These are phyloP conservation scores for Liparis tanakae DNA, from an alignment of 2,797 vertebrate genomes.

Conservation along the genomic window DNA sequence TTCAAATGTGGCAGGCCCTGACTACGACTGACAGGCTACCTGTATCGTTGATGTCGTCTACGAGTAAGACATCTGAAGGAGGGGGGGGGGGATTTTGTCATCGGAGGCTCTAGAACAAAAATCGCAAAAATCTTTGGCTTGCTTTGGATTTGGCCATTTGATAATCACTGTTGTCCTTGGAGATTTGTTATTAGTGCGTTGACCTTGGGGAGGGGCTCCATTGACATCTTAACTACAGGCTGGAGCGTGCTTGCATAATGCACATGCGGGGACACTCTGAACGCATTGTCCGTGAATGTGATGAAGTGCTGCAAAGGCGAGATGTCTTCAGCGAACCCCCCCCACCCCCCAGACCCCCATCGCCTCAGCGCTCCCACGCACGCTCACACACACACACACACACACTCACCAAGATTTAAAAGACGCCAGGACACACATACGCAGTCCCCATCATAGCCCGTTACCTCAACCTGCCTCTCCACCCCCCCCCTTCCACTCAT, in stretches of 20 bases:
- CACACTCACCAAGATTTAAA: slow-evolving; percentile 29
- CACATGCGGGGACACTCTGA: slow-evolving; percentile 71
- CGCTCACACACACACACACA: slow-evolving; percentile 10
- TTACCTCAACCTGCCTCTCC: slow-evolving; percentile 74
- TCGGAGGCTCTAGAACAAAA: slow-evolving; percentile 68
- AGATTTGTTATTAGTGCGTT: slow-evolving; percentile 80
- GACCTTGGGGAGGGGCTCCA: slow-evolving; percentile 81
- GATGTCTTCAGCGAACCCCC: slow-evolving; percentile 50
- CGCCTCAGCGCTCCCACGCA: not conserved
- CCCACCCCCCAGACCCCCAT: not conserved
- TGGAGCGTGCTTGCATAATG: slow-evolving; percentile 59
- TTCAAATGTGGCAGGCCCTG: slow-evolving; percentile 66
- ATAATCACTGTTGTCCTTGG: slow-evolving; percentile 77
- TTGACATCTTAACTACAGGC: slow-evolving; percentile 78
- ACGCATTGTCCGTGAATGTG: slow-evolving; percentile 69
- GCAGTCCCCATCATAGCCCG: slow-evolving; percentile 57
- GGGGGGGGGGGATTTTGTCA: slow-evolving; percentile 61
- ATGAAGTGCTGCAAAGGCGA: slow-evolving; percentile 76
- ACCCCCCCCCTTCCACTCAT: slow-evolving; percentile 58
- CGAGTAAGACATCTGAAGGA: not conserved
- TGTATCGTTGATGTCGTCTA: slow-evolving; percentile 27
- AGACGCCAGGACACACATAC: slow-evolving; percentile 47
- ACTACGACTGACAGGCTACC: slow-evolving; percentile 59
- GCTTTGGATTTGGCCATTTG: slow-evolving; percentile 70
- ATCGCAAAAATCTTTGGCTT: slow-evolving; percentile 58